Evolutionary conservation across 2,113 vertebrate species (phyloP), one percentile per base, ranked within the genome.

Genomic region (Chrysemys picta): DNA sequence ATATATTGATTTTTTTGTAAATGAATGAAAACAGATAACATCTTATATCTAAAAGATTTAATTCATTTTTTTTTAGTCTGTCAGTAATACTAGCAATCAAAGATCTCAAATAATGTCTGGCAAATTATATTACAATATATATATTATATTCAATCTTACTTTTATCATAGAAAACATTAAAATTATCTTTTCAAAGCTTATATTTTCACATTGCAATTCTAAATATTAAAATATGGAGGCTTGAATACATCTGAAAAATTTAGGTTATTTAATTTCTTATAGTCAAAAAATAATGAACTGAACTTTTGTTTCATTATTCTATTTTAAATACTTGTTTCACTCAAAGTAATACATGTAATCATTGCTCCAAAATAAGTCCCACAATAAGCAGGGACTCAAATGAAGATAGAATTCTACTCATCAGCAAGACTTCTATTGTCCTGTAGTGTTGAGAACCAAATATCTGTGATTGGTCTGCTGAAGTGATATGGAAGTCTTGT

Each of bases 141-240:
- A 45, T 42, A 91, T 2, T 47, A 72, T 87, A 11, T 89, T 84
- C 88, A 76, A 50, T 22, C 21, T 90, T 75, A 8, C 4, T 93
- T 84, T 94, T 50, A 14, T 50, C 87, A 80, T 80, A 17, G 49
- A 88, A 62, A 27, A 83, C 87, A 93, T 91, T 83, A 78, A 88
- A 83, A 94, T 87, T 80, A 4, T 82, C 19, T 62, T 90, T 52
- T 35, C 80, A 35, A 78, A 85, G 96, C 89, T 83, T 95, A 93
- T 85, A 4, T 91, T 91, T 84, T 82, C 89, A 84, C 42, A 85
- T 12, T 57, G 10, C n/a, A 38, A 17, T 83, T 90, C 59, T 90
- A 92, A 94, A 88, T 88, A 94, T 81, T 92, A 72, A 93, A 91
- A 31, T 57, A 56, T 75, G 19, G 38, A 81, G 53, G 91, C 10